Evolutionary conservation across 2,797 vertebrate species (phyloP).

Genomic region (Naso thynnoides): DNA sequence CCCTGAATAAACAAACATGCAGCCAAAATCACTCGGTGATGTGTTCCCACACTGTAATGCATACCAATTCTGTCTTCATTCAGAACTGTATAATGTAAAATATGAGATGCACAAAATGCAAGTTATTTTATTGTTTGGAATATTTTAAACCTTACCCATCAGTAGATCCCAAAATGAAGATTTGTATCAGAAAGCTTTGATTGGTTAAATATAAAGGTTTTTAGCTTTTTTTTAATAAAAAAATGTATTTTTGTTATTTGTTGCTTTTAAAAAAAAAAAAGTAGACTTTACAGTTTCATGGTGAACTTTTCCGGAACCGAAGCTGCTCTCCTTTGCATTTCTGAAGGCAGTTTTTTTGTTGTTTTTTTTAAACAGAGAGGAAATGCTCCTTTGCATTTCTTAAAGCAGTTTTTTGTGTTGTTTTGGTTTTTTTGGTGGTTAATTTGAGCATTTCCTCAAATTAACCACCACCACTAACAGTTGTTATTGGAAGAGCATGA

Average conservation of each 20-base stretch:
- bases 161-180: background rate
- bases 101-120: background rate
- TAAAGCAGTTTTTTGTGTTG: no score
- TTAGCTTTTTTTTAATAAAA: background rate
- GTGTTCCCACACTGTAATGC: background rate
- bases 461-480: no score
- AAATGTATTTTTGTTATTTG: background rate
- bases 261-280: background rate
- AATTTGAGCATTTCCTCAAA: no score
- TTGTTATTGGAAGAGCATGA: conserved; percentile 36
- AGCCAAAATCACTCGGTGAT: background rate
- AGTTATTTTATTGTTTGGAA: background rate
- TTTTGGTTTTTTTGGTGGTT: no score
- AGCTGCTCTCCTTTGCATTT: background rate
- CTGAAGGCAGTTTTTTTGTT: background rate
- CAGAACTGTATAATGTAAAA: background rate
- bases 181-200: background rate
- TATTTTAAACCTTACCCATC: background rate
- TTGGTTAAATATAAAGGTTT: background rate
- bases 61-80: background rate
- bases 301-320: background rate
- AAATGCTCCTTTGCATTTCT: no score
- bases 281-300: background rate
- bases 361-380: background rate
- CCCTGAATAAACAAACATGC: background rate